Evolutionary conservation across 2,797 vertebrate species (phyloP), one percentile per base, ranked within the genome.

Genomic region (Pseudomugil gertrudae): DNA sequence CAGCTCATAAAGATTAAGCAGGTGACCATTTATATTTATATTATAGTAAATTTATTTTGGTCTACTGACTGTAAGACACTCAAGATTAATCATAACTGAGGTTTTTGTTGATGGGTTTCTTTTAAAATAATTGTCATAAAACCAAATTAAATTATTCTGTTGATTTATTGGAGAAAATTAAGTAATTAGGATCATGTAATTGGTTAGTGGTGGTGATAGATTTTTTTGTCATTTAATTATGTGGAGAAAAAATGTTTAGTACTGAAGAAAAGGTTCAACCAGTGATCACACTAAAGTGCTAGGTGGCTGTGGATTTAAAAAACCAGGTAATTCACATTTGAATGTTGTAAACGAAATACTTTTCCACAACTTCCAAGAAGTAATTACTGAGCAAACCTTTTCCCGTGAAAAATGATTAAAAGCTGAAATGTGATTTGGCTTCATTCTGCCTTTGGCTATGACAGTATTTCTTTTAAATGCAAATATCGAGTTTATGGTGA

Each of bases 381-480:
- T 43, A 23, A 63, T 72, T 57, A 35, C n/a, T 5, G 19, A 59
- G 36, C 23, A 35, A 60, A n/a, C 21, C 0, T 35, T 43, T 66
- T 57, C 43, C 61, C 35, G 4, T 30, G n/a, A 9, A 51, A 61
- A 59, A 52, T 14, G 5, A 40, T 54, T 5, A 26, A 4, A 45
- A 69, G 57, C 69, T 2, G 24, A 33, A 63, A 1, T 51, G 19
- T 36, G 27, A 69, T 69, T 80, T 50, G 9, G 5, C 24, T 81
- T 65, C 23, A 48, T 63, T 76, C 64, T 36, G 43, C 7, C 9
- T 51, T 64, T 38, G 43, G 19, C 55, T 6, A 0, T 50, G 45
- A 15, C 55, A 57, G 67, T 4, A 17, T 38, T 48, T 19, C 59
- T 69, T 69, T 59, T 71, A 17, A 76, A 76, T 74, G 57, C 48